Base-by-base conservation (phyloP, 2,797 vertebrate genomes). In the Oreochromis grahami region DNA sequence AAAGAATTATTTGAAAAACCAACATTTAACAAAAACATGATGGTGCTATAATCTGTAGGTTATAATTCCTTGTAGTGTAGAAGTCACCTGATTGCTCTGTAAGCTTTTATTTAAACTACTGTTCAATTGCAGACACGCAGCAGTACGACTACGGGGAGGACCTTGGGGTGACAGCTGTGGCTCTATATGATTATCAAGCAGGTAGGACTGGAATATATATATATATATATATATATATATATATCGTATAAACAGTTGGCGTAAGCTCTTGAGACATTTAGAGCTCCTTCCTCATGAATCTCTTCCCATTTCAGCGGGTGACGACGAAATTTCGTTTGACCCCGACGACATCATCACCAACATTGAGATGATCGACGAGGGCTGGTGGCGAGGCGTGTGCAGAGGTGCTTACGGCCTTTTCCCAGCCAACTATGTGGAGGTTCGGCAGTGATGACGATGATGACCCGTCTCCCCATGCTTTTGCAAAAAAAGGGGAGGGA, bases 331-430 rank as follows among this genome's bases (percentile, higher is more conserved):
- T 81, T 99, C 98, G 83, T 99, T 99, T 1, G 98, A 99, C 94
- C 98, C 98, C 0, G 98, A 99, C 1, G 98, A 99, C 95, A 96
- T 99, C 95, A 98, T 99, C 95, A 99, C 98, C 91, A 99, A 99
- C 96, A 99, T 99, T 1, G 98, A 99, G 93, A 99, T 99, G 98
- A 99, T 99, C 0, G 98, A 99, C 0, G 98, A 99, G 1, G 98
- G 98, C 95, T 99, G 98, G 98, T 99, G 98, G 98, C 94, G 98
- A 1, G 98, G 98, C 0, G 96, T 98, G 74, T 99, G 98, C 94
- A 94, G 97, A 77, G 98, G 98, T 80, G 88, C 96, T 9, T 98
- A 97, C 0, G 98, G 98, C 90, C 97, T 99, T 8, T 99, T 99
- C 95, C 98, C 98, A 0, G 98, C 98, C 56, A 99, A 99, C 90